Conservation (phyloP, 2,888 invertebrate species). For the Cerastoderma edule region DNA sequence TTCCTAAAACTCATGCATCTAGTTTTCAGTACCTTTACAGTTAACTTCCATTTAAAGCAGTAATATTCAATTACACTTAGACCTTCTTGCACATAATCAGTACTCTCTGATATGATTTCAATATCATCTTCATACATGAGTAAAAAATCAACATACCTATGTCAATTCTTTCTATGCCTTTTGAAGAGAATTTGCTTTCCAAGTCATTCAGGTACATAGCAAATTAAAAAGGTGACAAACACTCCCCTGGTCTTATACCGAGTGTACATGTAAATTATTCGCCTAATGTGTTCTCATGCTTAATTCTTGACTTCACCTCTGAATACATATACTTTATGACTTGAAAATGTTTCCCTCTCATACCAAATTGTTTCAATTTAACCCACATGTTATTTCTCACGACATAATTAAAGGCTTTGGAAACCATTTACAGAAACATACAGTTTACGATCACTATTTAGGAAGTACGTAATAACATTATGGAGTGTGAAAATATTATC, state of each 20-base stretch:
- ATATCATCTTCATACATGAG: slow-evolving; percentile 35
- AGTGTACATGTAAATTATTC: slow-evolving; percentile 28
- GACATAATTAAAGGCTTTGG: slow-evolving; percentile 44
- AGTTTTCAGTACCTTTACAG: no score
- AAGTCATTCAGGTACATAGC: slow-evolving; percentile 30
- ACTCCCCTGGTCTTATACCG: slow-evolving; percentile 46
- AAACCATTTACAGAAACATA: slow-evolving; percentile 42
- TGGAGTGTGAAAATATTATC: slow-evolving; percentile 42
- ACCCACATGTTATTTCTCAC: slow-evolving; percentile 33
- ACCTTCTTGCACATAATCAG: slow-evolving; percentile 18
- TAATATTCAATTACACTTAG: slow-evolving; percentile 16
- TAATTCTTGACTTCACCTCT: slow-evolving; percentile 22
- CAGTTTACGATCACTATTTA: slow-evolving; percentile 22
- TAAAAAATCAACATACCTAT: slow-evolving; percentile 23
- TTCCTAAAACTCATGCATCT: no score
- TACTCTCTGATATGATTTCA: slow-evolving; percentile 18
- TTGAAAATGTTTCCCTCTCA: slow-evolving; percentile 38
- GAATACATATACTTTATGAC: slow-evolving; percentile 39
- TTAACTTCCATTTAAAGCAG: slow-evolving; percentile 28
- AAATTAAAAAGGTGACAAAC: slow-evolving; percentile 45
- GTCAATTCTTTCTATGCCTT: slow-evolving; percentile 9
- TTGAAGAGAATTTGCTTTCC: slow-evolving; percentile 13
- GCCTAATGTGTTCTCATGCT: slow-evolving; percentile 1
- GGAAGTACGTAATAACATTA: slow-evolving; percentile 28
- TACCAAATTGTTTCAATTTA: slow-evolving; percentile 33